Percentiles rank a stretch among this genome's conserved stretches.
Evolutionary conservation across 1,140 invertebrate genomes (phyloP).

Genomic region (Scaptodrosophila lebanonensis): DNA sequence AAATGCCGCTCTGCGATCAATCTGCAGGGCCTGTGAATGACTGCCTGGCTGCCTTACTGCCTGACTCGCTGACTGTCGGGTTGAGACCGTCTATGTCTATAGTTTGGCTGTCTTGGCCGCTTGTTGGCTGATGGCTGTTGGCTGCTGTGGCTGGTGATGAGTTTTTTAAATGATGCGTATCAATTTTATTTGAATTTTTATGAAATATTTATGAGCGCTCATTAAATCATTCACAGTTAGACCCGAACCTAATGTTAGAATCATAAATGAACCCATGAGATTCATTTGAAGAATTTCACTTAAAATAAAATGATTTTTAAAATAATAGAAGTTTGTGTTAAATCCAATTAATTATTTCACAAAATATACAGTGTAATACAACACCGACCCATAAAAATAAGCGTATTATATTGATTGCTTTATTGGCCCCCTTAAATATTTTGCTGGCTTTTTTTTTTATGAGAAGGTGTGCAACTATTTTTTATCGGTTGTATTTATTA

Average conservation of each 20-base stretch:
- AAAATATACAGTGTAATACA: no score
- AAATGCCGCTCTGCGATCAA: slow-evolving; percentile 11
- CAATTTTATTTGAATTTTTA: slow-evolving; percentile 64
- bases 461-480: no score
- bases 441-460: no score
- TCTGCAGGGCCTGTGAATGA: no score
- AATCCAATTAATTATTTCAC: no score
- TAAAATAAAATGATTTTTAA: not conserved
- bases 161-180: slow-evolving; percentile 72
- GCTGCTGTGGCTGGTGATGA: slow-evolving; percentile 46
- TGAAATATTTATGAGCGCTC: slow-evolving; percentile 69
- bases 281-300: not conserved
- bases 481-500: no score
- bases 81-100: not conserved
- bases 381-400: no score
- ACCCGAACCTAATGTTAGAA: not conserved
- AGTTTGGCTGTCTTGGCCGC: not conserved
- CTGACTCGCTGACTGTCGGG: slow-evolving; percentile 10
- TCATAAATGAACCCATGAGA: not conserved
- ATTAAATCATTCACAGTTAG: slow-evolving; percentile 55
- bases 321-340: not conserved
- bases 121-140: slow-evolving; percentile 6
- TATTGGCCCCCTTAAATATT: no score
- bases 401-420: no score
- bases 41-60: slow-evolving; percentile 18